Evolutionary conservation across 2,888 invertebrate genomes (phyloP).

Genomic region (Diadromus collaris): DNA sequence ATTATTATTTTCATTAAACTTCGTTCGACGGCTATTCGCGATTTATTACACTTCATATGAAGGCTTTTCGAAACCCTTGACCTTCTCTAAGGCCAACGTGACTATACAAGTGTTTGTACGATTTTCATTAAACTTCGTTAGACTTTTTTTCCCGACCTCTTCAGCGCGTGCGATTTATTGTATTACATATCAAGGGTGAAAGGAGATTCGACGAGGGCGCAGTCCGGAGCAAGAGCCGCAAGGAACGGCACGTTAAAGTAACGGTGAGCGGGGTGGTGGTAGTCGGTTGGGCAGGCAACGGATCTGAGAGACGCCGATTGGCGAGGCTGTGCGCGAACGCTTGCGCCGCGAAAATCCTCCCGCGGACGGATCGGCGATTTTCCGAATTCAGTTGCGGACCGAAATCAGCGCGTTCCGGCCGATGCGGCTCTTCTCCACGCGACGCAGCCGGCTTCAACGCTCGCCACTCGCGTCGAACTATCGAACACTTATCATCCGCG

Average conservation of each 20-base stretch:
- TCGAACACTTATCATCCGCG: neutral
- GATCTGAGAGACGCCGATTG: constrained; percentile 55
- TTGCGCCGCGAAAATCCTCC: constrained; percentile 64
- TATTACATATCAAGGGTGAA: constrained; percentile 58
- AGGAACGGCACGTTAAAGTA: constrained; percentile 11
- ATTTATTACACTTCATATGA: too few species aligned
- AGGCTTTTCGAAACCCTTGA: too few species aligned
- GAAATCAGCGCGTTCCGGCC: constrained; percentile 63
- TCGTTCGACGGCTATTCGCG: too few species aligned
- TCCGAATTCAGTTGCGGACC: constrained; percentile 68
- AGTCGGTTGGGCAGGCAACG: constrained; percentile 51
- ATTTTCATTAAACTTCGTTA: constrained; percentile 4
- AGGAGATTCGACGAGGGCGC: constrained; percentile 15
- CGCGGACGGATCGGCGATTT: constrained; percentile 53
- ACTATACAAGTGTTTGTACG: neutral
- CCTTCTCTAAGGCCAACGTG: too few species aligned
- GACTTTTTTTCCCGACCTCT: neutral
- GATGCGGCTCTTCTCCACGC: constrained; percentile 21
- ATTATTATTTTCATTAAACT: too few species aligned
- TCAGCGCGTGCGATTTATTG: constrained; percentile 33
- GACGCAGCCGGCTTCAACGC: neutral
- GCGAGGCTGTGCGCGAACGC: constrained; percentile 59
- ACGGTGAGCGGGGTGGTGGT: constrained; percentile 16
- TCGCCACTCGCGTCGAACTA: neutral
- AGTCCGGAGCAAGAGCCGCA: constrained; percentile 1